These are phyloP conservation scores for Nymphicus hollandicus DNA, from an alignment of 2,113 vertebrate species.

Conservation along the genomic window DNA sequence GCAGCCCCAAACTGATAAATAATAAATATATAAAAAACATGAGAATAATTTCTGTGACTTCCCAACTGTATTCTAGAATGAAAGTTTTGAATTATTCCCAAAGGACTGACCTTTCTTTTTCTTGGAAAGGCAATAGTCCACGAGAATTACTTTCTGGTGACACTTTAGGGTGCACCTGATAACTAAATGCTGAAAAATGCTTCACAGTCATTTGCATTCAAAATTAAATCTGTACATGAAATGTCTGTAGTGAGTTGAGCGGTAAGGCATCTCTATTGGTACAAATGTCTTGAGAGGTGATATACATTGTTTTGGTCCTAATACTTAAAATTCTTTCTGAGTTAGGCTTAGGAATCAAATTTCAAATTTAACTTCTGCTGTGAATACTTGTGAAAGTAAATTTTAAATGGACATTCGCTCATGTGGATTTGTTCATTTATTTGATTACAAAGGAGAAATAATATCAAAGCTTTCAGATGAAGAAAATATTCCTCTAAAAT, in stretches of 20 bases:
- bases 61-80: background rate
- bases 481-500: slow-evolving; percentile 5
- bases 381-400: background rate
- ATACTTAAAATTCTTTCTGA: background rate
- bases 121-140: background rate
- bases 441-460: background rate
- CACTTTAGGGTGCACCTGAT: background rate
- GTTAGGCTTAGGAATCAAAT: background rate
- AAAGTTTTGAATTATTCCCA: background rate
- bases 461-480: background rate
- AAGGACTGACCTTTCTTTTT: background rate
- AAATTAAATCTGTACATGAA: background rate
- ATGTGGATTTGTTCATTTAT: background rate
- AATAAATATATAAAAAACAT: background rate
- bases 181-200: background rate
- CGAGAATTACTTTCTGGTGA: background rate
- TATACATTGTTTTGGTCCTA: background rate
- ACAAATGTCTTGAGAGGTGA: background rate
- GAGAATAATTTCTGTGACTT: background rate
- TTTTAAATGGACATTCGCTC: background rate
- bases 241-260: background rate
- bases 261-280: background rate
- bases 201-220: background rate
- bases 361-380: background rate
- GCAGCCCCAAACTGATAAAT: background rate